These are phyloP conservation scores for Itoplectis maculator DNA, from an alignment of 2,888 invertebrate genomes.

Conservation along the genomic window DNA sequence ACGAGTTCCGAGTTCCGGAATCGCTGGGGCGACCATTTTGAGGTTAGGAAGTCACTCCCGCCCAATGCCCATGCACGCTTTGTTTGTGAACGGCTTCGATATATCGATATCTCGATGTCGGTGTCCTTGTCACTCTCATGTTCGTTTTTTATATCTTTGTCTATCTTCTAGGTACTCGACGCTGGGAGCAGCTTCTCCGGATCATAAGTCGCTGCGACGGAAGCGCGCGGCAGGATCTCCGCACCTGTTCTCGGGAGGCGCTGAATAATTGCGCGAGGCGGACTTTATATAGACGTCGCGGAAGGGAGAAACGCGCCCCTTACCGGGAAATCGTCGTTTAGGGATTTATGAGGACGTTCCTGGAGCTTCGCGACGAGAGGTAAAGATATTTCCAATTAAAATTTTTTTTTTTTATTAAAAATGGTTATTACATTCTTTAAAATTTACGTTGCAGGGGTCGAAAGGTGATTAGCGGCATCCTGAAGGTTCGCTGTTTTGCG, in stretches of 20 bases:
- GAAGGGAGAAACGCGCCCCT: slow-evolving; percentile 3
- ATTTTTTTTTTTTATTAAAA: too few species aligned
- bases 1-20: slow-evolving; percentile 21
- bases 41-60: not conserved
- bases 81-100: too few species aligned
- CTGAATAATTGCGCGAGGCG: slow-evolving; percentile 14
- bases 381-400: not conserved
- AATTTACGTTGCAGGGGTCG: too few species aligned
- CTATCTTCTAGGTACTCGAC: not conserved
- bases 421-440: too few species aligned
- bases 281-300: not conserved
- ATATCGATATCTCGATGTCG: too few species aligned
- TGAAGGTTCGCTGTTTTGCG: too few species aligned
- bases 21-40: not conserved
- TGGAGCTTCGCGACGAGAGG: not conserved
- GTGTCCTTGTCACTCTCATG: too few species aligned
- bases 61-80: too few species aligned
- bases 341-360: not conserved
- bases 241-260: slow-evolving; percentile 28
- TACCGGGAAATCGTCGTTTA: slow-evolving; percentile 8
- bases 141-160: not conserved
- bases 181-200: not conserved
- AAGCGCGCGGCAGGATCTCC: not conserved
- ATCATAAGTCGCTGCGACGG: too few species aligned
- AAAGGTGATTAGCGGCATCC: too few species aligned